phyloP scores from a whole-genome alignment of 2,888 invertebrate species.

The Aspidapion aeneum region DNA sequence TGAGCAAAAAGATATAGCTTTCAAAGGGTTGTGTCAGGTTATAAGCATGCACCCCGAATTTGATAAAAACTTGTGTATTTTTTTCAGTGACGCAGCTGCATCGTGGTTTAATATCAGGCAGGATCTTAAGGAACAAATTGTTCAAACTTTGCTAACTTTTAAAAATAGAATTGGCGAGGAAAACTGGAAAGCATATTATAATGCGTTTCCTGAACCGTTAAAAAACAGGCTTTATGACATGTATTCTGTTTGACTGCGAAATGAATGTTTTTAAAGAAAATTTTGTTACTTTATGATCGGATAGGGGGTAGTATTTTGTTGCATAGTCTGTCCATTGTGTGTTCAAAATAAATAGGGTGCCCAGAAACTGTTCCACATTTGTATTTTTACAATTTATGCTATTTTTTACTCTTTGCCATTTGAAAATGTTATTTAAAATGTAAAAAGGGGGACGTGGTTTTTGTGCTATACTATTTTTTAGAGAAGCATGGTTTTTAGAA shows the following conservation, averaged over 20 bases:
- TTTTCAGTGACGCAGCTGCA: constrained; percentile 98
- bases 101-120: constrained; percentile 84
- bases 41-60: constrained; percentile 94
- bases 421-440: too few species aligned
- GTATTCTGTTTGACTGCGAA: constrained; percentile 34
- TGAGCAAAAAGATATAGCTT: constrained; percentile 98
- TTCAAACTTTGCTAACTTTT: constrained; percentile 89
- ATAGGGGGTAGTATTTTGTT: too few species aligned
- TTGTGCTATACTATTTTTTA: too few species aligned
- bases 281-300: too few species aligned
- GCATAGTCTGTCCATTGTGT: too few species aligned
- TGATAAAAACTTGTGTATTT: constrained; percentile 95
- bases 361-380: too few species aligned
- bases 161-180: constrained; percentile 95
- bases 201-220: constrained; percentile 92
- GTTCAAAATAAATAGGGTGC: too few species aligned
- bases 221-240: constrained; percentile 78
- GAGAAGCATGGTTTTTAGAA: constrained; percentile 73
- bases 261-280: too few species aligned
- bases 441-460: too few species aligned
- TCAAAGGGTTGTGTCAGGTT: constrained; percentile 98
- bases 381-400: too few species aligned
- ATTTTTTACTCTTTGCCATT: too few species aligned
- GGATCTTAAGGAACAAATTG: constrained; percentile 94
- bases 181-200: constrained; percentile 93